phyloP scores from a whole-genome alignment of 2,888 invertebrate genomes.

The Minunthozetes semirufus region DNA sequence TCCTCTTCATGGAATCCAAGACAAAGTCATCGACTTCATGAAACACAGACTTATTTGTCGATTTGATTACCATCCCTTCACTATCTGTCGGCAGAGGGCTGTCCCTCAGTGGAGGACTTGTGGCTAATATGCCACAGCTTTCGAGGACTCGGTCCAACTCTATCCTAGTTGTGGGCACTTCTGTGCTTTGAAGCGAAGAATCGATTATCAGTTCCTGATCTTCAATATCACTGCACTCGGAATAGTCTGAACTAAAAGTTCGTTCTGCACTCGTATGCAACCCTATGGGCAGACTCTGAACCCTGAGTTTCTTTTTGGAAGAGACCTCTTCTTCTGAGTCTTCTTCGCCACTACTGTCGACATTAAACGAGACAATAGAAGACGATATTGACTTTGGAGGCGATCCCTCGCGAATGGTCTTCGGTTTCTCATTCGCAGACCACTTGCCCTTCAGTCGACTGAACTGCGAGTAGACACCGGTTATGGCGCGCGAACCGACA shows the following conservation, averaged over 20 bases:
- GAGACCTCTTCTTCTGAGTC: conserved; percentile 40
- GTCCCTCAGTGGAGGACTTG: conserved; percentile 43
- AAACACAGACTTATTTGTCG: conserved; percentile 31
- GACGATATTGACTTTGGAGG: background rate
- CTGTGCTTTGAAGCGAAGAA: background rate
- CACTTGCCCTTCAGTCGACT: conserved; percentile 36
- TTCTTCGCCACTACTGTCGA: conserved; percentile 8
- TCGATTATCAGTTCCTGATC: conserved; percentile 33
- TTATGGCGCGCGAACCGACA: conserved; percentile 54
- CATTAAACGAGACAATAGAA: background rate
- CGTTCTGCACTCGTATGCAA: conserved; percentile 39
- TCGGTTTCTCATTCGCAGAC: conserved; percentile 19
- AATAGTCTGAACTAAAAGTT: conserved; percentile 42
- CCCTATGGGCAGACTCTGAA: background rate
- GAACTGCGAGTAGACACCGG: conserved; percentile 33
- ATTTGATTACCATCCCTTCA: background rate
- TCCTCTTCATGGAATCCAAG: conserved; percentile 43
- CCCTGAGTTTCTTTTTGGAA: conserved; percentile 15
- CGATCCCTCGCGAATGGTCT: conserved; percentile 11
- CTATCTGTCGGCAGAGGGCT: conserved; percentile 5
- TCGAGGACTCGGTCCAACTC: conserved; percentile 46
- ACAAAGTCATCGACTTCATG: conserved; percentile 43
- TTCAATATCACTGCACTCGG: conserved; percentile 42
- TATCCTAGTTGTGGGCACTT: background rate
- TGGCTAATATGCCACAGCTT: conserved; percentile 49